Conservation (phyloP, 23 tunicate genomes). For the Ascidia mentula region DNA sequence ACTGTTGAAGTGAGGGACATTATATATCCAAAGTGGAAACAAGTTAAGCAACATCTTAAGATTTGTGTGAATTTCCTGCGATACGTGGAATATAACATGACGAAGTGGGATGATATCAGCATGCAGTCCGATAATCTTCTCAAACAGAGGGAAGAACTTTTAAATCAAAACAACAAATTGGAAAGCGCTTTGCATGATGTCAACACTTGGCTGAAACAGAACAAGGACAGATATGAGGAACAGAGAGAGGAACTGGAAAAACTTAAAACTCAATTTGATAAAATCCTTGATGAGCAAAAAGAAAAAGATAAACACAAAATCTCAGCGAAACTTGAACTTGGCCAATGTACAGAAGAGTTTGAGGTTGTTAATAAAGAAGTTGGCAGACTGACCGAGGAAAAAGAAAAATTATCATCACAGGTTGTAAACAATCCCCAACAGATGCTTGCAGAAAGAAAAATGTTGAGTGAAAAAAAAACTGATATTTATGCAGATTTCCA, state of each 20-base stretch:
- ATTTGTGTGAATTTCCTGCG: slow-evolving; percentile 39
- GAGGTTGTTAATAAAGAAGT: slow-evolving; percentile 15
- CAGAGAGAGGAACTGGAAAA: slow-evolving; percentile 18
- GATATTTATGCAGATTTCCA: slow-evolving; percentile 16
- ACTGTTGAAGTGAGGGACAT: slow-evolving; percentile 6
- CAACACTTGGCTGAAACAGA: not conserved
- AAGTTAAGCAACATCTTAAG: slow-evolving; percentile 16
- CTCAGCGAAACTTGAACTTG: slow-evolving; percentile 15
- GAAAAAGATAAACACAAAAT: slow-evolving; percentile 27
- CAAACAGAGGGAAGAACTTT: slow-evolving; percentile 6
- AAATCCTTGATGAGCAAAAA: slow-evolving; percentile 1
- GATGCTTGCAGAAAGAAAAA: slow-evolving; percentile 13
- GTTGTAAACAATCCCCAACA: slow-evolving; percentile 46
- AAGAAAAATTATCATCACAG: not conserved
- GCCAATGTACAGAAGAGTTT: not conserved
- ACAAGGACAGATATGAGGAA: slow-evolving; percentile 8
- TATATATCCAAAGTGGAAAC: slow-evolving; percentile 48
- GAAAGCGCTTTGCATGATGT: slow-evolving; percentile 11
- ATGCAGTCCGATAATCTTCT: slow-evolving; percentile 25
- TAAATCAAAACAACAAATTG: slow-evolving; percentile 13
- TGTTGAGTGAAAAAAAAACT: slow-evolving; percentile 9
- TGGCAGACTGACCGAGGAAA: not conserved
- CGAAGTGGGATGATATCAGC: slow-evolving; percentile 12
- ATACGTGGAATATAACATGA: slow-evolving; percentile 2
- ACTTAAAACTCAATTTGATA: slow-evolving; percentile 16